Evolutionary conservation across 92 coral and sea anemone genomes (phyloP), one percentile per base, ranked within the genome.

Genomic region (Parazoanthus darwini): DNA sequence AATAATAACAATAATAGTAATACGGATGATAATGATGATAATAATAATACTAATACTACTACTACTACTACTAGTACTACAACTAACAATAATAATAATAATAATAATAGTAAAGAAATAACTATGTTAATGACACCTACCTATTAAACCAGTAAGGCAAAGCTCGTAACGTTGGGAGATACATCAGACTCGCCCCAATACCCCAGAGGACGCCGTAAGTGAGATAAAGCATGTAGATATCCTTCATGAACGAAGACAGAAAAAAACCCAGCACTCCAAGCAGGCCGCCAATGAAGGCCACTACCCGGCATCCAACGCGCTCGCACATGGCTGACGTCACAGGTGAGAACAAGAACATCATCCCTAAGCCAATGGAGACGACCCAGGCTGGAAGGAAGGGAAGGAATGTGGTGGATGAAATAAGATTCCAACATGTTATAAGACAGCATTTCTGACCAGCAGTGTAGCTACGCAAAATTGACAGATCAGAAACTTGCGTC

Each of bases 151-250:
- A 96, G 85, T 90, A 96, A 23, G 98, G 98, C 50, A 96, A 91
- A 75, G 95, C 89, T 29, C 94, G 94, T 42, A 96, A 90, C 23
- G 98, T 93, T 13, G 98, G 98, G 39, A 96, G 90, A 75, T 96
- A 96, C 79, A 93, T 91, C 95, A 96, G 88, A 78, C 98, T 94
- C 36, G 98, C 92, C 13, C 98, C 98, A 88, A 94, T 79, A 67
- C 98, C 98, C 93, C 97, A 96, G 66, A 96, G 88, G n/a, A 94
- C 88, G 23, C 98, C 98, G 85, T 93, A 96, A 26, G 98, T 96
- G 67, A 93, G 26, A 82, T 96, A 96, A 29, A 96, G 92, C 13
- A 88, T 77, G 59, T 92, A 90, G 18, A 96, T 74, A 42, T 93
- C 92, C 2, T 86, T 88, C 26, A 93, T 96, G 82, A 96, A 96